Evolutionary conservation across 2,797 vertebrate species (phyloP), one percentile per base, ranked within the genome.

Genomic region (Danio albolineatus): DNA sequence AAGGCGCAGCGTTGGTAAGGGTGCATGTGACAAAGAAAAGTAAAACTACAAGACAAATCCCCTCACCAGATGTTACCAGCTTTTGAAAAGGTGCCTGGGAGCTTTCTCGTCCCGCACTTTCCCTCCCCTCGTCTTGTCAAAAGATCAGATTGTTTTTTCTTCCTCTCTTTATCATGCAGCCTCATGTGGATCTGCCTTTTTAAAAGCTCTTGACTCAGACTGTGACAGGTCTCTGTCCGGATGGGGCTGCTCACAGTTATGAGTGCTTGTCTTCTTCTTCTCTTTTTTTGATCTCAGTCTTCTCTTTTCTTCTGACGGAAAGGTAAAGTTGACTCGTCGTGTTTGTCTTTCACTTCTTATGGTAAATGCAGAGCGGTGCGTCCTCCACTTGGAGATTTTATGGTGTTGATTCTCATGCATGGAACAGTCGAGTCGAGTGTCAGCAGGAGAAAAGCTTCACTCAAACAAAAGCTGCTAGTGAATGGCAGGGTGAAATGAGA

Each of bases 391-490:
- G 72, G 70, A 90, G 90, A 84, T 90, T 94, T 92, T 93, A 93
- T 93, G 92, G 92, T 90, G 83, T 85, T 82, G 87, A 93, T 93
- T 94, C 92, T 92, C 90, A 93, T 93, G 89, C 88, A 84, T 86
- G 88, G 89, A 88, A 87, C 83, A 64, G 82, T 57, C 61, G 85
- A 90, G 90, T 88, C 88, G 79, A 93, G 91, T 92, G 93, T 93
- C 93, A 93, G 93, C 93, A 94, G 93, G 91, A 91, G 88, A 89
- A 91, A 86, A 86, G 87, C 85, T 89, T 90, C 89, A 89, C 71
- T 90, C 89, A 91, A 91, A 94, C 91, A 94, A 89, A 92, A 87
- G 85, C 70, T 0, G 80, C 79, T 44, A 56, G 85, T 88, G 89
- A 92, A 90, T 86, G 79, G 89, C 81, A 82, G 70, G 78, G 87